Conservation (phyloP, 2,888 invertebrate genomes). For the Spisula solida region DNA sequence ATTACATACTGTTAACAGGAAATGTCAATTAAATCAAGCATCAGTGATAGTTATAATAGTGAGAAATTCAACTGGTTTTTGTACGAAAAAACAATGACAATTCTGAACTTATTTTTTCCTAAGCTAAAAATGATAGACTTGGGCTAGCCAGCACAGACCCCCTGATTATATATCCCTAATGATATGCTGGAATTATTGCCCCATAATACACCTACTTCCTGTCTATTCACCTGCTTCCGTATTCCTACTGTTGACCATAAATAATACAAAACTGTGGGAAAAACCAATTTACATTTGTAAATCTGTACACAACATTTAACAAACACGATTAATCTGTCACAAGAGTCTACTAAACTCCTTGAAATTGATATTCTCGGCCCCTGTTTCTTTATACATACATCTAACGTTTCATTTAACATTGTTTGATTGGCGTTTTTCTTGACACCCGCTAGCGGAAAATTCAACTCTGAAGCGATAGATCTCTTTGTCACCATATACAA, state of each 20-base stretch:
- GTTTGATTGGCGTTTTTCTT: constrained; percentile 62
- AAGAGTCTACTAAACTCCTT: constrained; percentile 62
- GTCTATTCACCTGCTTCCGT: constrained; percentile 54
- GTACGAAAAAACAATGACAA: neutral
- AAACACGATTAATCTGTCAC: constrained; percentile 66
- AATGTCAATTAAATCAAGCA: constrained; percentile 5
- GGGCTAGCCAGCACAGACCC: neutral
- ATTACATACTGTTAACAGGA: neutral
- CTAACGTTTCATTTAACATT: constrained; percentile 55
- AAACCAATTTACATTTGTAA: constrained; percentile 62
- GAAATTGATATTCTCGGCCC: constrained; percentile 61
- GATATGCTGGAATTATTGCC: constrained; percentile 30
- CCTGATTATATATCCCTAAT: constrained; percentile 39
- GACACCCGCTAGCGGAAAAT: constrained; percentile 57
- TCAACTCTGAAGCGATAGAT: constrained; percentile 46
- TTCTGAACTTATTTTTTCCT: neutral
- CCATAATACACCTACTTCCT: constrained; percentile 65
- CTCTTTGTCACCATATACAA: constrained; percentile 64
- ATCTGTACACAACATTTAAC: constrained; percentile 67
- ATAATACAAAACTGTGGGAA: constrained; percentile 68
- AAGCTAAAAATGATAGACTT: neutral
- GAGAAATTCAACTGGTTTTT: neutral
- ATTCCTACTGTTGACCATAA: constrained; percentile 51
- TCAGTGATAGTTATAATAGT: neutral
- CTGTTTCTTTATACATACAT: constrained; percentile 63